Conservation (phyloP, 1,140 invertebrate species). For the Drosophila trapezifrons region DNA sequence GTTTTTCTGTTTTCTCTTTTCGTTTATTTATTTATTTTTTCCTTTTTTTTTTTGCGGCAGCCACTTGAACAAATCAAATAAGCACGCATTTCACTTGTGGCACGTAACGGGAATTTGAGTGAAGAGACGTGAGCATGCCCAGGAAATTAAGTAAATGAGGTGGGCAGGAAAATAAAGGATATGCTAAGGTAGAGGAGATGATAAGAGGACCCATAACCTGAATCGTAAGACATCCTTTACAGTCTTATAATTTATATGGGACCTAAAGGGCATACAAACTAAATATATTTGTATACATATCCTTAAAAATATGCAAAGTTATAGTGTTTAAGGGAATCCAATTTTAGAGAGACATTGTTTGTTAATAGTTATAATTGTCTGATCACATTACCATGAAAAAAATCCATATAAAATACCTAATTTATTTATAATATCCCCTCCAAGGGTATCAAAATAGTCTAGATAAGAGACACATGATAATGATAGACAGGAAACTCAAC, state of each 20-base stretch:
- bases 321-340: too few relatives aligned
- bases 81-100: constrained; percentile 49
- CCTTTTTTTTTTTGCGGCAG: constrained; percentile 1
- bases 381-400: too few relatives aligned
- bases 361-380: too few relatives aligned
- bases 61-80: constrained; percentile 58
- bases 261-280: too few relatives aligned
- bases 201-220: too few relatives aligned
- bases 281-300: too few relatives aligned
- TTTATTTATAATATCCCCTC: too few relatives aligned
- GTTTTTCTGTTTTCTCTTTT: constrained; percentile 23
- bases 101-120: constrained; percentile 47
- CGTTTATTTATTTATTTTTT: constrained; percentile 6
- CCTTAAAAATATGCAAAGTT: too few relatives aligned
- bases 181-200: background rate
- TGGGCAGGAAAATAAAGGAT: constrained; percentile 1
- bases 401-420: too few relatives aligned
- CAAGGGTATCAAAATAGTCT: background rate
- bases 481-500: constrained; percentile 13
- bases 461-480: background rate
- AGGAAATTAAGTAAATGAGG: constrained; percentile 44
- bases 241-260: background rate
- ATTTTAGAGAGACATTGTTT: too few relatives aligned
- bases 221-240: background rate
- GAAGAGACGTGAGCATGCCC: constrained; percentile 31